Base-by-base conservation (phyloP, 1,140 invertebrate genomes). In the Caenorhabditis latens region DNA sequence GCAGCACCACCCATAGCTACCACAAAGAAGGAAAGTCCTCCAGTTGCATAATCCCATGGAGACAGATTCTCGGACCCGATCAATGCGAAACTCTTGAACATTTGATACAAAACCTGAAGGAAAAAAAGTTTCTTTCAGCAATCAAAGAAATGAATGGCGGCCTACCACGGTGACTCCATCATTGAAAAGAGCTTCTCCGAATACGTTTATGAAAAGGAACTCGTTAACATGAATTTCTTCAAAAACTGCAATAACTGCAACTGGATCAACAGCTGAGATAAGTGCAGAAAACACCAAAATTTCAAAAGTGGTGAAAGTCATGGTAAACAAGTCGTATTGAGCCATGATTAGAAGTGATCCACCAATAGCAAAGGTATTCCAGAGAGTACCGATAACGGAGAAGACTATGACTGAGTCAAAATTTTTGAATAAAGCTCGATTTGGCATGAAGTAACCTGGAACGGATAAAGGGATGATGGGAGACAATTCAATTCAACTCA, bases 241-340 rank as follows among this genome's bases (percentile, higher is more conserved):
- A 32, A 63, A 63, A 7, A 63, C 61, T 21, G 61, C 61, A 63
- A 63, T 63, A 7, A 63, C 61, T 32, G 61, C 43, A 32, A 86
- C 97, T 11, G 98, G 98, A 94, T 99, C 98, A 40, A 99, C 98
- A 13, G 98, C 98, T 19, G 97, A 98, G 91, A 99, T 98, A 14
- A 99, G 94, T 40, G 97, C 96, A 85, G 96, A 95, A 93, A 99
- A 99, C 7, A 99, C 94, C 88, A 99, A 95, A 94, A 96, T 96
- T 90, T 99, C 96, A 61, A 98, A 88, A 42, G 84, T 75, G 14
- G 90, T 83, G 85, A 92, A 90, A 1, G 48, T 55, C 46, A 90
- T 86, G 1, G 91, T 89, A 67, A 92, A 92, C 4, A 90, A 24
- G 21, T 86, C 21, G n/a, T 86, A 89, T 50, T 90, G 46, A 21